Percentiles rank a stretch among this genome's conserved stretches.
These are phyloP conservation scores for Indicator maculatus DNA, from an alignment of 2,113 vertebrate genomes.

Conservation along the genomic window DNA sequence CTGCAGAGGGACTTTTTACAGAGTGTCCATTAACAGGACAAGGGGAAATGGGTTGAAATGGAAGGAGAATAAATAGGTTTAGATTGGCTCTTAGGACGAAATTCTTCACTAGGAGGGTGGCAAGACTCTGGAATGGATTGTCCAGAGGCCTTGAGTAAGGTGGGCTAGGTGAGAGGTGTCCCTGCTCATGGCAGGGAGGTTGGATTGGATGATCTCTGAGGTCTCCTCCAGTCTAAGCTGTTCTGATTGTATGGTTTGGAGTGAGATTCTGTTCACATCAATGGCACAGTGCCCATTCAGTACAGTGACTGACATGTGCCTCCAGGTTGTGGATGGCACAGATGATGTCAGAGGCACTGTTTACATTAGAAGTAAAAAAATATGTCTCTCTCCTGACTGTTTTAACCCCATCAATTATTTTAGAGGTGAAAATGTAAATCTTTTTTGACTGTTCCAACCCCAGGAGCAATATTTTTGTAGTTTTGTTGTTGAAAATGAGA, in stretches of 20 bases:
- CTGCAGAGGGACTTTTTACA: too few species aligned
- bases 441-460: rapidly evolving
- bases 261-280: neutral
- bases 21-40: too few species aligned
- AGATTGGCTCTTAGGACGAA: too few species aligned
- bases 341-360: neutral
- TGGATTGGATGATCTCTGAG: too few species aligned
- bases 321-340: neutral
- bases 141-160: too few species aligned
- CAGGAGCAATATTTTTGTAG: neutral
- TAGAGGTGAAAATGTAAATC: neutral
- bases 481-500: neutral
- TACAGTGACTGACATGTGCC: neutral
- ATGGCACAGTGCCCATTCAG: neutral
- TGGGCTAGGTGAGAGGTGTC: too few species aligned
- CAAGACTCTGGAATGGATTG: too few species aligned
- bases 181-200: too few species aligned
- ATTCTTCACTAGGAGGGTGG: too few species aligned
- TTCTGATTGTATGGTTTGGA: neutral
- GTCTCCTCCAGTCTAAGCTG: too few species aligned
- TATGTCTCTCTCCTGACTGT: neutral
- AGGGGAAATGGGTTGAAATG: too few species aligned
- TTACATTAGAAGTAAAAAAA: neutral
- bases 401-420: neutral
- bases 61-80: too few species aligned